These are phyloP conservation scores for Tanypteryx hageni DNA, from an alignment of 2,888 invertebrate genomes.

Conservation along the genomic window DNA sequence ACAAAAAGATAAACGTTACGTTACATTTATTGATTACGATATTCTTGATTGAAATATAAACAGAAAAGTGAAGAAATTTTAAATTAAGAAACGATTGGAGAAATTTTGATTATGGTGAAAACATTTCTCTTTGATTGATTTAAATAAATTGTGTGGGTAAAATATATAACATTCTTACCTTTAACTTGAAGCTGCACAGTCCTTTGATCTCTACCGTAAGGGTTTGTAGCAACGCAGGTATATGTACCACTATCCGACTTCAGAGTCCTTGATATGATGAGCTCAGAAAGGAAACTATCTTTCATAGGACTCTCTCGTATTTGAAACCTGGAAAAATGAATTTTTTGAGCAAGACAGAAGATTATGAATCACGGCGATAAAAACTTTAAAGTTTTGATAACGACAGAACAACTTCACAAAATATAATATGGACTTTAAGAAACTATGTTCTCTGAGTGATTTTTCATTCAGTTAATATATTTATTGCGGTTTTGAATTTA, in stretches of 20 bases:
- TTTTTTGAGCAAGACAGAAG: not conserved
- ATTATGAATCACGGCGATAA: not conserved
- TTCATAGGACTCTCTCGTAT: conserved; percentile 71
- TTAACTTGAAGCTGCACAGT: conserved; percentile 75
- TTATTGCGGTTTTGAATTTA: too few relatives aligned
- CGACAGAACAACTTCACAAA: not conserved
- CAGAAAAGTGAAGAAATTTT: too few relatives aligned
- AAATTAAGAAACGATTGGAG: too few relatives aligned
- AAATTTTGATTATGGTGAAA: too few relatives aligned
- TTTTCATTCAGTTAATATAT: too few relatives aligned
- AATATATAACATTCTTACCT: conserved; percentile 71
- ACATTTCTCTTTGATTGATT: too few relatives aligned
- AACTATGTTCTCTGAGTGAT: too few relatives aligned
- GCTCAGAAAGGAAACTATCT: conserved; percentile 72
- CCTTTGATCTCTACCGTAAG: conserved; percentile 75
- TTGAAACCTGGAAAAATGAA: conserved; percentile 70
- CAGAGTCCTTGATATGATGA: conserved; percentile 73
- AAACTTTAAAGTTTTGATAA: conserved; percentile 68
- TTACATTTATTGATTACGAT: too few relatives aligned
- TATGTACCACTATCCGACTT: conserved; percentile 75
- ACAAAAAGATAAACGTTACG: too few relatives aligned
- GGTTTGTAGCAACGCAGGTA: conserved; percentile 75
- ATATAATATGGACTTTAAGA: conserved; percentile 56
- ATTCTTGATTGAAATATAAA: too few relatives aligned
- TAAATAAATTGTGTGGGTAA: too few relatives aligned